Conservation (phyloP, 2,113 vertebrate genomes). For the Pituophis catenifer region DNA sequence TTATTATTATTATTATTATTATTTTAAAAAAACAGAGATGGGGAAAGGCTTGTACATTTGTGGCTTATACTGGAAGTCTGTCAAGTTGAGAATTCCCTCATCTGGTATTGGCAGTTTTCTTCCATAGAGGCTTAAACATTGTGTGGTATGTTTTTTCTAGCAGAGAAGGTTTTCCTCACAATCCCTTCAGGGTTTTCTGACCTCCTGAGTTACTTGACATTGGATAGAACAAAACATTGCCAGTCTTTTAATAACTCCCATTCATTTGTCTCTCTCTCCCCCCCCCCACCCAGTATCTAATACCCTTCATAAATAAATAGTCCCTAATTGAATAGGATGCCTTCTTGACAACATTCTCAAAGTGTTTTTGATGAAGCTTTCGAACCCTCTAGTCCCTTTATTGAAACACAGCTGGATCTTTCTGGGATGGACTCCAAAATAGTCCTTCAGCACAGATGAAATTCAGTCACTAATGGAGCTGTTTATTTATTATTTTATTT, state of each 20-base stretch:
- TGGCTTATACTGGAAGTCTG: not conserved
- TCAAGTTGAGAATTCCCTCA: not conserved
- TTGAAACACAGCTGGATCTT: constrained; percentile 60
- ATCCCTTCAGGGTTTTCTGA: constrained; percentile 22
- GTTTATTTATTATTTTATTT: not conserved
- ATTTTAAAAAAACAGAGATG: not conserved
- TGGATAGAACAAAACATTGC: constrained; percentile 8
- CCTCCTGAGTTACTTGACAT: not conserved
- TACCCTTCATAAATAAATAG: constrained; percentile 38
- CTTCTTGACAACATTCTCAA: constrained; percentile 38
- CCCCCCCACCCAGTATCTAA: not conserved
- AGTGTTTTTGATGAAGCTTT: constrained; percentile 42
- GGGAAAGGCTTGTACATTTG: not conserved
- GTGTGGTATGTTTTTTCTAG: not conserved
- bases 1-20: no score
- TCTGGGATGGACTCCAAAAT: constrained; percentile 60
- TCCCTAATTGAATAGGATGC: constrained; percentile 19
- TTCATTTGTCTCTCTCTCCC: not conserved
- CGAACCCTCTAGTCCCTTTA: constrained; percentile 2
- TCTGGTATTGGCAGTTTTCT: not conserved
- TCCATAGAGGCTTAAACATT: not conserved
- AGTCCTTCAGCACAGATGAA: constrained; percentile 58
- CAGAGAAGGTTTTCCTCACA: constrained; percentile 9
- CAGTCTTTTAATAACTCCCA: constrained; percentile 9
- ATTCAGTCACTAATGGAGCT: constrained; percentile 47